These are phyloP conservation scores for Mergus octosetaceus DNA, from an alignment of 2,797 vertebrate genomes.

Conservation along the genomic window DNA sequence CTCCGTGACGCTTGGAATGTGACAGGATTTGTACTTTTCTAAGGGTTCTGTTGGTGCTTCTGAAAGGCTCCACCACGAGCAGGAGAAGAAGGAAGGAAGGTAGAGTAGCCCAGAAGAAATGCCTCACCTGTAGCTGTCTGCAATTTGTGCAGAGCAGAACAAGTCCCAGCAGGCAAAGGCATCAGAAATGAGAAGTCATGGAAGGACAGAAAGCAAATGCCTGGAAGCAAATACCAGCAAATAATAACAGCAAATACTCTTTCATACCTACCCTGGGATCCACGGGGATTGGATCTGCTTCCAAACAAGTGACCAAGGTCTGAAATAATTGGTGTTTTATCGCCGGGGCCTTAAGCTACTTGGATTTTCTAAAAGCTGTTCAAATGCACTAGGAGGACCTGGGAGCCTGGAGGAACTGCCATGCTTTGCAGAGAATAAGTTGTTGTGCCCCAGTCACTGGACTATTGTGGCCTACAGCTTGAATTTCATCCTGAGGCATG, in stretches of 20 bases:
- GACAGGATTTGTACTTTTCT: no score
- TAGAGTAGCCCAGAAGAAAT: background rate
- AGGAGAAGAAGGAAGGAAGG: background rate
- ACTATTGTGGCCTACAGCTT: background rate
- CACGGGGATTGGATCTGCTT: background rate
- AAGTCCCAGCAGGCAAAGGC: conserved; percentile 22
- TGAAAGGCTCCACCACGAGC: background rate
- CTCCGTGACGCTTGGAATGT: background rate
- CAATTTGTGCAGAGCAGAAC: conserved; percentile 5
- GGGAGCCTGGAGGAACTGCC: background rate
- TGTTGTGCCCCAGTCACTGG: background rate
- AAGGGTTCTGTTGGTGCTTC: background rate
- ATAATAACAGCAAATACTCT: background rate
- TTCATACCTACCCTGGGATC: background rate
- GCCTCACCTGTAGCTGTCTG: background rate
- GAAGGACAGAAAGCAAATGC: background rate
- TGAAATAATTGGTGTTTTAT: background rate
- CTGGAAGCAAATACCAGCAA: background rate
- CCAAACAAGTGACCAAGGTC: conserved; percentile 4
- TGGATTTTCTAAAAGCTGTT: conserved; percentile 7
- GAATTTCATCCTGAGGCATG: background rate
- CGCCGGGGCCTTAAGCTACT: background rate
- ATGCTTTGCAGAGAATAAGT: background rate
- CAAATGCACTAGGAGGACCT: background rate
- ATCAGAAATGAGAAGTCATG: conserved; percentile 4